Conservation (phyloP, 2,888 invertebrate species). For the Sarcophaga variegata region DNA sequence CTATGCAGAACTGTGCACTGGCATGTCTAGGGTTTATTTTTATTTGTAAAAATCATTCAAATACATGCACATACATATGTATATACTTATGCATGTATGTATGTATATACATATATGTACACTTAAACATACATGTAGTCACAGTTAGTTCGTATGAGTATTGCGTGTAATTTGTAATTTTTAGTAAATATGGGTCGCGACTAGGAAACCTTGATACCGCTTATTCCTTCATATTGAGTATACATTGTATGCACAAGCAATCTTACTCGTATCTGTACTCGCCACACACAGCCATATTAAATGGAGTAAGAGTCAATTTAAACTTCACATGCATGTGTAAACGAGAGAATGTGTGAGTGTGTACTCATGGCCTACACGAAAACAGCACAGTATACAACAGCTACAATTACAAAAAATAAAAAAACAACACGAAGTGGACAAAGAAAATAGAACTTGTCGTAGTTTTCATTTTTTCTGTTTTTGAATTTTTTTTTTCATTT, state of each 20-base stretch:
- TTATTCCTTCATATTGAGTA: conserved; percentile 49
- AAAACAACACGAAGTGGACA: conserved; percentile 7
- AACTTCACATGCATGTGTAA: background rate
- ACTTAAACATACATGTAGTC: background rate
- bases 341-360: conserved; percentile 14
- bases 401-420: conserved; percentile 3
- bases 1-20: conserved; percentile 65
- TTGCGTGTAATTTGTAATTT: conserved; percentile 79
- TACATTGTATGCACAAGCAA: background rate
- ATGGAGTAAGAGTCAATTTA: background rate
- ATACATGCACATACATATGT: background rate
- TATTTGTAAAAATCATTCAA: conserved; percentile 49
- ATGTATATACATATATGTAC: no score
- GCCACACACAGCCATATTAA: conserved; percentile 3
- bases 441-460: conserved; percentile 51
- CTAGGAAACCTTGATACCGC: conserved; percentile 69
- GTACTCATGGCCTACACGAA: conserved; percentile 48
- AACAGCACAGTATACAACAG: background rate
- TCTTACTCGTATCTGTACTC: background rate
- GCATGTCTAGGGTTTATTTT: conserved; percentile 69
- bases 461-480: conserved; percentile 15
- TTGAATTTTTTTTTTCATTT: background rate
- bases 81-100: background rate
- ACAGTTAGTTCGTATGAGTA: conserved; percentile 40
- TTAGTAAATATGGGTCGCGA: conserved; percentile 77